These are phyloP conservation scores for Bujurquina vittata DNA, from an alignment of 2,113 vertebrate species.

Conservation along the genomic window DNA sequence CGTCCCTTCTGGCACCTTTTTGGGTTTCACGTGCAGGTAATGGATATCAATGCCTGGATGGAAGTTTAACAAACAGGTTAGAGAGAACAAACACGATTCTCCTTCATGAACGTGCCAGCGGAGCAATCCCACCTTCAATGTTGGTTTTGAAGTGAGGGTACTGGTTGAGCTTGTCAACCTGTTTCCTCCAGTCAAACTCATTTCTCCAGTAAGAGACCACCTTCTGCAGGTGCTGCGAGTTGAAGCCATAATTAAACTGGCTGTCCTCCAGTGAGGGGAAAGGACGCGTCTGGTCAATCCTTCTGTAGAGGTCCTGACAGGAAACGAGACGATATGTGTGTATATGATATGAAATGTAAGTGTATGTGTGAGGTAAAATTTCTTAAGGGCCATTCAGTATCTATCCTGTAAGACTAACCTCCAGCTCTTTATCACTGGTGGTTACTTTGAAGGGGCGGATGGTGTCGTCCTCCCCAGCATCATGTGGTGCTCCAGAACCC, in stretches of 20 bases:
- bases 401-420: slow-evolving; percentile 70
- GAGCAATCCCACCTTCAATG: slow-evolving; percentile 84
- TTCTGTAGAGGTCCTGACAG: slow-evolving; percentile 83
- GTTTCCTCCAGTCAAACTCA: slow-evolving; percentile 86
- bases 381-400: not conserved
- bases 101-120: not conserved
- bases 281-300: slow-evolving; percentile 83
- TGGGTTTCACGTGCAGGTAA: slow-evolving; percentile 86
- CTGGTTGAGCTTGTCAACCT: slow-evolving; percentile 86
- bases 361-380: not conserved
- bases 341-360: not conserved
- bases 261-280: slow-evolving; percentile 81
- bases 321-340: not conserved
- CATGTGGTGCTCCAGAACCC: slow-evolving; percentile 72
- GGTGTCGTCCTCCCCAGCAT: slow-evolving; percentile 74
- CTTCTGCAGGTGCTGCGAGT: slow-evolving; percentile 83
- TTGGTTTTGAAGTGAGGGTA: slow-evolving; percentile 89
- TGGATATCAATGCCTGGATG: slow-evolving; percentile 86
- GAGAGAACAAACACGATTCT: not conserved
- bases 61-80: not conserved
- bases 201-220: slow-evolving; percentile 90
- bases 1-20: slow-evolving; percentile 71
- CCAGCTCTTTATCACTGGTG: slow-evolving; percentile 79
- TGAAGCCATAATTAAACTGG: slow-evolving; percentile 88
- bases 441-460: slow-evolving; percentile 80